Conservation (phyloP, 2,888 invertebrate genomes). For the Dendrolimus pini region DNA sequence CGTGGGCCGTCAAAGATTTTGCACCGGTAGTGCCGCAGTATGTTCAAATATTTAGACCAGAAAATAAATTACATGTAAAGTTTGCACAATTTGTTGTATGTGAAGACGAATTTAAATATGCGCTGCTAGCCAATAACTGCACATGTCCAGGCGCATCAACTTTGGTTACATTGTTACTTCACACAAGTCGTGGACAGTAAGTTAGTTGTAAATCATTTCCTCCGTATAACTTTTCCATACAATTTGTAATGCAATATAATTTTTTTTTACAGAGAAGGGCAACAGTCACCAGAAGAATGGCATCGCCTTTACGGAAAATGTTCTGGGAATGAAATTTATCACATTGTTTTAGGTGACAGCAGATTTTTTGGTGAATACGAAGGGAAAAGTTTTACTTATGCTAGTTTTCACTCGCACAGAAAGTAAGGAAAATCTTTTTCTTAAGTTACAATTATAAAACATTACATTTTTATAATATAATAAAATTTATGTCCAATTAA, state of each 20-base stretch:
- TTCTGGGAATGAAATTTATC: constrained; percentile 99
- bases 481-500: constrained; percentile 37
- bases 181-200: constrained; percentile 98
- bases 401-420: constrained; percentile 98
- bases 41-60: constrained; percentile 98
- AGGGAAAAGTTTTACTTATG: constrained; percentile 99
- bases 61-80: constrained; percentile 98
- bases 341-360: constrained; percentile 95
- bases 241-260: not conserved
- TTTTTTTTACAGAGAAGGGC: constrained; percentile 85
- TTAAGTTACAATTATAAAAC: too few relatives aligned
- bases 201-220: constrained; percentile 46
- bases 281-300: constrained; percentile 98
- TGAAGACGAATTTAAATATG: constrained; percentile 99
- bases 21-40: constrained; percentile 98
- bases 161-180: constrained; percentile 94
- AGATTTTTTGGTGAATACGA: constrained; percentile 99
- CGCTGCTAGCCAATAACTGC: constrained; percentile 97
- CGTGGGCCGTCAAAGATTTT: constrained; percentile 99
- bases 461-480: too few relatives aligned
- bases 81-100: constrained; percentile 99
- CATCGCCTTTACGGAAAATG: constrained; percentile 98
- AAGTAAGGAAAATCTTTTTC: constrained; percentile 79
- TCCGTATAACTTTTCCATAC: not conserved
- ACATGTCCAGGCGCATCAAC: constrained; percentile 98